phyloP scores from a whole-genome alignment of 2,113 vertebrate genomes.

The Catharus fuscescens region DNA sequence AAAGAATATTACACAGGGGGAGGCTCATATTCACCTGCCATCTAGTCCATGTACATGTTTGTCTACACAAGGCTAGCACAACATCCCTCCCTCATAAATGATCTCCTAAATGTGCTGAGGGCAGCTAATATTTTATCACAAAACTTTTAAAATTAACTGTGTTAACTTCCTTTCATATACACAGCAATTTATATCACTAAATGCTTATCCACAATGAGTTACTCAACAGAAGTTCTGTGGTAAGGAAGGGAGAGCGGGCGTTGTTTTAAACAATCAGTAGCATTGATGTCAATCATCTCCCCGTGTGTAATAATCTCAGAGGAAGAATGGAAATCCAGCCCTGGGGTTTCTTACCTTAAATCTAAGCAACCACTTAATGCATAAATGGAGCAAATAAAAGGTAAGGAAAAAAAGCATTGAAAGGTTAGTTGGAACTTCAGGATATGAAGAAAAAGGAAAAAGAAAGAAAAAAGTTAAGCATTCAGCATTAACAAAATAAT shows the following conservation, averaged over 20 bases:
- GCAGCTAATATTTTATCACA: constrained; percentile 13
- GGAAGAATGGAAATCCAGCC: constrained; percentile 80
- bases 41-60: not conserved
- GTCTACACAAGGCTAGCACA: not conserved
- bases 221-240: not conserved
- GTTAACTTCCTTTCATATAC: not conserved
- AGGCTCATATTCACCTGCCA: constrained; percentile 51
- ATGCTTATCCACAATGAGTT: not conserved
- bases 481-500: constrained; percentile 83
- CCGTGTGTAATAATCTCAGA: constrained; percentile 80
- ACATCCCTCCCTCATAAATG: constrained; percentile 32
- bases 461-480: constrained; percentile 83
- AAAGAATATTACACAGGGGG: constrained; percentile 80
- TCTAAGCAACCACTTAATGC: constrained; percentile 99
- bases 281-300: constrained; percentile 62
- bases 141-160: not conserved
- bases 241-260: not conserved
- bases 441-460: constrained; percentile 83
- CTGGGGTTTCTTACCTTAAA: constrained; percentile 98
- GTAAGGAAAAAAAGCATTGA: constrained; percentile 89
- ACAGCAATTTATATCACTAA: not conserved
- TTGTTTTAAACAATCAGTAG: constrained; percentile 38
- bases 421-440: constrained; percentile 87
- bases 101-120: not conserved
- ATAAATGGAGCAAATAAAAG: constrained; percentile 89